Evolutionary conservation across 2,888 invertebrate species (phyloP), one percentile per base, ranked within the genome.

Genomic region (Entomobrya multifasciata): DNA sequence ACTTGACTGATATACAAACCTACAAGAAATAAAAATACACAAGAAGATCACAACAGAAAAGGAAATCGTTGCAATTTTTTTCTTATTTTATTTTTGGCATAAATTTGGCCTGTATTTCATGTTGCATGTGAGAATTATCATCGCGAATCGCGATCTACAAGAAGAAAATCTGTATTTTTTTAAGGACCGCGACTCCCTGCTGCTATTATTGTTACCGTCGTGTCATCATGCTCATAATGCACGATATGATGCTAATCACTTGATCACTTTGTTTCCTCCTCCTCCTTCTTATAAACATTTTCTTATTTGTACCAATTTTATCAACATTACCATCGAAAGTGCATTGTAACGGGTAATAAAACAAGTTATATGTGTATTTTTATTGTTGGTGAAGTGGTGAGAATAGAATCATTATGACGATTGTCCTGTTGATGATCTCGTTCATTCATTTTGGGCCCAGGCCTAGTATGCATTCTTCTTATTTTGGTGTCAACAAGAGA

Each of bases 141-240:
- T 36, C 36, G 1, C 5, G 55, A n/a, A n/a, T n/a, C n/a, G n/a
- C n/a, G n/a, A n/a, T n/a, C n/a, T n/a, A n/a, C n/a, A n/a, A n/a
- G n/a, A n/a, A n/a, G n/a, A 55, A 2, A 55, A 5, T 55, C 22
- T 77, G 52, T 49, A 22, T 74, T 3, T 47, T 3, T 80, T 22
- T 6, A 55, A 27, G 62, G 84, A 78, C 78, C 85, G 22, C n/a
- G n/a, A n/a, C n/a, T n/a, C n/a, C 85, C 85, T 60, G 72, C 57
- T 47, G 79, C 10, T 60, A 22, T 70, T 62, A 85, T 85, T 85
- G 85, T 85, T 79, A 85, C 85, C 72, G 85, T 78, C 78, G 78
- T 85, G 79, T 78, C 85, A 85, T 79, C 85, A 85, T 85, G 70
- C 85, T 85, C 77, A 70, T 78, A 76, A 52, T 52, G 52, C n/a